Conservation (phyloP, 2,797 vertebrate genomes). For the Gymnoscopelus microlampas region DNA sequence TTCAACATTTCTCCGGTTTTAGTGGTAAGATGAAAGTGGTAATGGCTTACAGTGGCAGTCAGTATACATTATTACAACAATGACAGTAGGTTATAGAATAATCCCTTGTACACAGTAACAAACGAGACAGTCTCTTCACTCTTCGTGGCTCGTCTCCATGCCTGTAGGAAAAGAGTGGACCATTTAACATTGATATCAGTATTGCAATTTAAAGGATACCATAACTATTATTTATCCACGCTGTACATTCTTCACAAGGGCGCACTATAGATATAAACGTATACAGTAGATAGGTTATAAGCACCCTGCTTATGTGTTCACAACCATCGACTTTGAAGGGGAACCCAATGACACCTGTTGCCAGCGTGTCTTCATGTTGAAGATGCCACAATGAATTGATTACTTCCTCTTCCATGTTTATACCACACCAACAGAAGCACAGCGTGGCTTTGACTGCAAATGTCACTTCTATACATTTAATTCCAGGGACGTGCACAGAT, state of each 20-base stretch:
- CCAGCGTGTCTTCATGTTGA: too few relatives aligned
- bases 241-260: neutral
- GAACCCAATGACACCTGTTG: too few relatives aligned
- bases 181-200: neutral
- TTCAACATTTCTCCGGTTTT: conserved; percentile 27
- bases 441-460: neutral
- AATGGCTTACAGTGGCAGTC: conserved; percentile 45
- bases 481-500: too few relatives aligned
- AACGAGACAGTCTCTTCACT: neutral
- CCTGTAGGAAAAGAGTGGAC: conserved; percentile 36
- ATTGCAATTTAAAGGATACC: neutral
- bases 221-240: neutral
- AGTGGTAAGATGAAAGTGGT: conserved; percentile 49
- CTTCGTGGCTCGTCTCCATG: conserved; percentile 11
- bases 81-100: conserved; percentile 4
- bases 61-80: conserved; percentile 4
- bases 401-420: too few relatives aligned
- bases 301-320: too few relatives aligned
- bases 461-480: neutral
- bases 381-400: too few relatives aligned
- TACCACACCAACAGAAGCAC: too few relatives aligned
- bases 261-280: too few relatives aligned
- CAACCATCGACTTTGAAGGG: too few relatives aligned
- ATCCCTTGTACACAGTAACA: conserved; percentile 12
- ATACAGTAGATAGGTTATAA: too few relatives aligned